Evolutionary conservation across 2,888 invertebrate species (phyloP), one percentile per base, ranked within the genome.

Genomic region (Onchidella celtica): DNA sequence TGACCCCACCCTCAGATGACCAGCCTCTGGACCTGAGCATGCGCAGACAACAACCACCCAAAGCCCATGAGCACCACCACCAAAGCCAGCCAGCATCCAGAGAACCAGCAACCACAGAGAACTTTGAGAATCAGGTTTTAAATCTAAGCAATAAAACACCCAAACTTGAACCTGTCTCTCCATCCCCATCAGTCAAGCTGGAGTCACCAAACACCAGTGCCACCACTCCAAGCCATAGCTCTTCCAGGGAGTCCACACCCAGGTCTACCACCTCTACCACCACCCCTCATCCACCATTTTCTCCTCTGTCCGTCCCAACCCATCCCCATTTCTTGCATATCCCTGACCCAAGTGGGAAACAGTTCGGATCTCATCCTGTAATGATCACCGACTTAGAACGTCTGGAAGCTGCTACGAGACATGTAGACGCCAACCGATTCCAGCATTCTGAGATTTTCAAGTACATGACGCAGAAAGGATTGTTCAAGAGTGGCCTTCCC

Each of bases 1-100:
- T 79, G 57, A 73, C 79, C 4, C 79, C 73, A 36, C 66, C 66
- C 24, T 65, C 79, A 29, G 75, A 74, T 24, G 81, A 81, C 63
- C 81, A 72, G 63, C 98, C 99, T 0, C 94, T 99, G 80, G 98
- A 99, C 94, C 95, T 99, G 87, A 97, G 97, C 2, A 95, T 97
- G 4, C 97, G 97, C 91, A 88, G 85, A 83, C 86, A 87, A 61
- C 85, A 87, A 57, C 89, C 88, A 73, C 89, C 85, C 11, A 82
- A 85, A 34, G 91, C 91, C 32, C 87, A 87, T 82, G 80, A 85
- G 80, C 83, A 83, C 77, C 63, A 75, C 29, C 72, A 66, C 36
- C 24, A 40, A 1, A 47, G 57, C 27, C 77, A 79, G 29, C 27
- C n/a, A 47, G 88, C 87, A 69, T 88, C 85, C 14, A 81, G 85